Evolutionary conservation across 2,113 vertebrate genomes (phyloP).

Genomic region (Cricetomys ansorgei): DNA sequence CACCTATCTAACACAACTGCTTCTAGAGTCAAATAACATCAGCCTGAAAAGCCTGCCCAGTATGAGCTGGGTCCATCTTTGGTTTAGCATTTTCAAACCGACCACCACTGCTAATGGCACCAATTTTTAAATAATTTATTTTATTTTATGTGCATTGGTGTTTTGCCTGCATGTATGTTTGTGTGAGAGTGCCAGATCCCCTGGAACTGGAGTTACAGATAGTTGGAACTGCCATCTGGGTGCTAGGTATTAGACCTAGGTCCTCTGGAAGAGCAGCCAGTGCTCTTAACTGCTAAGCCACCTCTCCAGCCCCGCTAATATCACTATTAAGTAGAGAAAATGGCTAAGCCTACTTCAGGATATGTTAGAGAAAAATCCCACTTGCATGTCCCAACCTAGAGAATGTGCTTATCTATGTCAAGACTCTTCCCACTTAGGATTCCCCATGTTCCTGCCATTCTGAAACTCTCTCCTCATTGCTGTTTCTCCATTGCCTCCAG

Average conservation of each 20-base stretch:
- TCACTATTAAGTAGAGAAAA: slow-evolving; percentile 8
- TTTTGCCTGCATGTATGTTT: too few species aligned
- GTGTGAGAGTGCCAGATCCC: too few species aligned
- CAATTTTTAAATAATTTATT: too few species aligned
- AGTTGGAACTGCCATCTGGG: too few species aligned
- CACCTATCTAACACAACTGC: neutral
- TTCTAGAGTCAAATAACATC: slow-evolving; percentile 23
- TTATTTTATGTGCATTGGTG: too few species aligned
- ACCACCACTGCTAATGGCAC: neutral
- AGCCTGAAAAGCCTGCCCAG: slow-evolving; percentile 2
- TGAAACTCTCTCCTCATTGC: neutral
- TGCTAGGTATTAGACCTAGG: too few species aligned
- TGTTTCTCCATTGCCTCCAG: neutral
- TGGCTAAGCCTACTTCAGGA: neutral
- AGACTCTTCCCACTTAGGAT: neutral
- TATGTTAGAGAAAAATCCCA: slow-evolving; percentile 49
- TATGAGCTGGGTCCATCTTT: neutral
- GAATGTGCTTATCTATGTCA: neutral
- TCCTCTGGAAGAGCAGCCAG: too few species aligned
- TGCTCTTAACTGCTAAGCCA: too few species aligned
- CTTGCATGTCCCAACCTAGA: neutral
- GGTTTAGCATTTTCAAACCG: slow-evolving; percentile 29
- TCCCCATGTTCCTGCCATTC: neutral
- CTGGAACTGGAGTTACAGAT: too few species aligned
- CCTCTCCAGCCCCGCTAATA: neutral